Conservation (phyloP, 2,113 vertebrate species). For the Mesitornis unicolor region DNA sequence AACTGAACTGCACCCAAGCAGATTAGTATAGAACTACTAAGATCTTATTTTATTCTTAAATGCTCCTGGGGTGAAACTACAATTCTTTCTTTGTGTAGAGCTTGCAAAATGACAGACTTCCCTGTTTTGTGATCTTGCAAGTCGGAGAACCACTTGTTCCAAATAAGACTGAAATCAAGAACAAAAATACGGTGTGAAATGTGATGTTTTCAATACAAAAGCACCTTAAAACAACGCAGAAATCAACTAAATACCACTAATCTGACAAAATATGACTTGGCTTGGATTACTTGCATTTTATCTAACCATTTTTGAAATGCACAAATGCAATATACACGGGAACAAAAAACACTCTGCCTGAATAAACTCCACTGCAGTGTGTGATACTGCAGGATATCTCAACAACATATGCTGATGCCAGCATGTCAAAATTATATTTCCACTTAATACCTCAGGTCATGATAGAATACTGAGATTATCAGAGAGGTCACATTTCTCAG, state of each 20-base stretch:
- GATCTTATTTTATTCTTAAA: not conserved
- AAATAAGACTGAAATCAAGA: not conserved
- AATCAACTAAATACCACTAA: not conserved
- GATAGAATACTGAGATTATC: not conserved
- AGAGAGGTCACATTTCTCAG: not conserved
- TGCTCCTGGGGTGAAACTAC: not conserved
- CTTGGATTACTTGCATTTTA: not conserved
- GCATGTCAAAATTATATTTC: not conserved
- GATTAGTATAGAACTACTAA: not conserved
- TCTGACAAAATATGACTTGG: not conserved
- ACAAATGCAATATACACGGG: not conserved
- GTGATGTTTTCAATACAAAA: not conserved
- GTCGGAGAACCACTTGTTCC: not conserved
- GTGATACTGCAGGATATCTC: not conserved
- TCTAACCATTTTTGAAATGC: not conserved
- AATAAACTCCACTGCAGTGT: not conserved
- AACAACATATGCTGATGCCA: not conserved
- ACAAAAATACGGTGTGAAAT: not conserved
- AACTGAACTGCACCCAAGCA: not conserved
- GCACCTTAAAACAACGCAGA: not conserved
- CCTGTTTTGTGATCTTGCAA: not conserved
- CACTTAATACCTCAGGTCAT: not conserved
- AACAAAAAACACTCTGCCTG: not conserved
- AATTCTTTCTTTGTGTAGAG: not conserved
- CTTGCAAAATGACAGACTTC: not conserved